Evolutionary conservation across 2,113 vertebrate species (phyloP), one percentile per base, ranked within the genome.

Genomic region (Phalacrocorax pelagicus): DNA sequence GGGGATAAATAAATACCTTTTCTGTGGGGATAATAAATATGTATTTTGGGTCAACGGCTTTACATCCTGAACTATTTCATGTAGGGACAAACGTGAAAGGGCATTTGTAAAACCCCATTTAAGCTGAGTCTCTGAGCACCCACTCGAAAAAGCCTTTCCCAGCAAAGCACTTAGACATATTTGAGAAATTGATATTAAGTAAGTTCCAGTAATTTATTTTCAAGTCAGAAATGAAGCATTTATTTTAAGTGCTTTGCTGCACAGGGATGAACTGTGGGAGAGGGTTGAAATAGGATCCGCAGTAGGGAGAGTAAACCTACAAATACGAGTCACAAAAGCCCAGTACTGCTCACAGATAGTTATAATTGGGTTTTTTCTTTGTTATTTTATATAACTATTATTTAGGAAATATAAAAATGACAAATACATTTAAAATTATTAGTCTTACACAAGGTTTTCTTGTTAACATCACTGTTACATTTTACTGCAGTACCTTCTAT

Each of bases 71-170:
- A n/a, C 38, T 11, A 0, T 4, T 6, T n/a, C 42, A 0, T 1
- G 1, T 0, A 10, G 51, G 71, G n/a, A 40, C 55, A 49, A 49
- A 5, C 0, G 0, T 0, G 1, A 16, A 38, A 15, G 67, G 75
- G 20, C 2, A 0, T 2, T 2, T 13, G 52, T 15, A 3, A 8
- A 27, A 3, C 52, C 18, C 16, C 32, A 0, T 46, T 2, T 27
- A 10, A 46, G 38, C 49, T 0, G 1, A 10, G 6, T 1, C 62
- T 34, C 34, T 2, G 20, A 44, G 63, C 72, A 40, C 12, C 38
- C 78, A 1, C 73, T 26, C 2, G 9, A 26, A 8, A 67, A 15
- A 80, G 63, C 80, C 71, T 24, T 88, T 86, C 80, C 89, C 89
- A 91, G 89, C 75, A 83, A 27, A 84, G 66, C 83, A 38, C 75